Base-by-base conservation (phyloP, 2,888 invertebrate species). In the Drosophila greeni region DNA sequence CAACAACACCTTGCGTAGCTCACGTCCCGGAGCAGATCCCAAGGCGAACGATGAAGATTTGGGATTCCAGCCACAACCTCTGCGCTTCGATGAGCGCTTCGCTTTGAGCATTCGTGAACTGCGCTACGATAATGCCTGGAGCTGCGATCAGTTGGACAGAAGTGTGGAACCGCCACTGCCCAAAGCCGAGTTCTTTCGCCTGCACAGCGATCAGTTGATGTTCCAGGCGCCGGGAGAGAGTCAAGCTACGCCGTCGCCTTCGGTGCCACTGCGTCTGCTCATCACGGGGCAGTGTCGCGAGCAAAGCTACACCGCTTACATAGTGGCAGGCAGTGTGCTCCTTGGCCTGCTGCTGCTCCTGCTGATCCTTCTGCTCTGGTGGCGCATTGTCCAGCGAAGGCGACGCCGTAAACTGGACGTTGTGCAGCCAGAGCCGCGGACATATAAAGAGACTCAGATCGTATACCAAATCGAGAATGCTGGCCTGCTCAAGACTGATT, bases 381-480 rank as follows among this genome's bases (percentile, higher is more conserved):
- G 90, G 57, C 87, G 87, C 66, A 79, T 89, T 58, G 90, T 90
- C 85, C 90, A 91, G 86, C 89, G 91, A 85, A 89, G 92, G 85
- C 87, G 91, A 88, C 90, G 92, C 88, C 91, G 90, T 83, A 88
- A 88, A 72, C 74, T 93, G 76, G 92, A 92, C 85, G 90, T 95
- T 87, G 94, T 95, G 53, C 91, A 95, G 84, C 95, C 95, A 0
- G 95, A 95, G 77, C 93, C 94, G 2, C 91, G 94, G 84, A 93
- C 95, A 16, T 96, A 95, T 86, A 91, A 93, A 84, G 95, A 96
- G 89, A 95, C 95, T 11, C 95, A 96, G 89, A 92, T 95, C 80
- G 94, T 95, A 88, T 94, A 95, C 83, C 94, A 95, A 86, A 93
- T 95, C 74, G 95, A 96, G 90, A 92, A 94, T 88, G 94, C 95